Evolutionary conservation across 2,888 invertebrate genomes (phyloP).

Genomic region (Caenorhabditis afra): DNA sequence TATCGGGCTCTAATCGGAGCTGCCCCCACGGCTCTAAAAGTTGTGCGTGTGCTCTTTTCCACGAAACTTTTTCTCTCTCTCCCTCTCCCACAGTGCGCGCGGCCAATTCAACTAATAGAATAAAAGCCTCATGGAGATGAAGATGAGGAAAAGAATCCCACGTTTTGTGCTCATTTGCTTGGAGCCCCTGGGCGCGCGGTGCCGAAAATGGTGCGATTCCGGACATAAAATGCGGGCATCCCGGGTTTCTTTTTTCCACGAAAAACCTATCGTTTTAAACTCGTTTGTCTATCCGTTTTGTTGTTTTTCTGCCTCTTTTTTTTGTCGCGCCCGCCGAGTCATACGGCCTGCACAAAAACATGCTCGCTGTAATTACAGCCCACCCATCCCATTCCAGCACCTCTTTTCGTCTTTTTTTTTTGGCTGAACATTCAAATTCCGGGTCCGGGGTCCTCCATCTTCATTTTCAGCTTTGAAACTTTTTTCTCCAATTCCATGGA

Average conservation of each 20-base stretch:
- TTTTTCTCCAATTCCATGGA: background rate
- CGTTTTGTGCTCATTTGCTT: constrained; percentile 42
- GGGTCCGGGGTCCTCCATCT: too few relatives aligned
- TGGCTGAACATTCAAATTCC: background rate
- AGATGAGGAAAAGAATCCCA: constrained; percentile 31
- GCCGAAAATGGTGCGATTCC: constrained; percentile 1
- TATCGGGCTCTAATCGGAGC: constrained; percentile 47
- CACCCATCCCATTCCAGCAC: background rate
- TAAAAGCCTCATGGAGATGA: constrained; percentile 21
- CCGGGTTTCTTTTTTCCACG: background rate
- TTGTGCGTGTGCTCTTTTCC: constrained; percentile 8
- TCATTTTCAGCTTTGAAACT: background rate
- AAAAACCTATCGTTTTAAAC: background rate
- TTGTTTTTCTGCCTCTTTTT: background rate
- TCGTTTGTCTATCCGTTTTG: background rate
- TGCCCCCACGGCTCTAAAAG: background rate
- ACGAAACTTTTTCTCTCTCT: background rate
- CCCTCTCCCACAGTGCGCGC: too few relatives aligned
- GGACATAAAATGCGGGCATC: constrained; percentile 11
- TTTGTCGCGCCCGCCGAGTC: too few relatives aligned
- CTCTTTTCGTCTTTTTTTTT: background rate
- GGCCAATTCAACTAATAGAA: constrained; percentile 30
- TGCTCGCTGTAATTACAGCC: constrained; percentile 8
- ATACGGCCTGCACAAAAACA: background rate
- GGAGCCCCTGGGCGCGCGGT: background rate